Evolutionary conservation across 2,888 invertebrate species (phyloP), one percentile per base, ranked within the genome.

Genomic region (Pterostichus madidus): DNA sequence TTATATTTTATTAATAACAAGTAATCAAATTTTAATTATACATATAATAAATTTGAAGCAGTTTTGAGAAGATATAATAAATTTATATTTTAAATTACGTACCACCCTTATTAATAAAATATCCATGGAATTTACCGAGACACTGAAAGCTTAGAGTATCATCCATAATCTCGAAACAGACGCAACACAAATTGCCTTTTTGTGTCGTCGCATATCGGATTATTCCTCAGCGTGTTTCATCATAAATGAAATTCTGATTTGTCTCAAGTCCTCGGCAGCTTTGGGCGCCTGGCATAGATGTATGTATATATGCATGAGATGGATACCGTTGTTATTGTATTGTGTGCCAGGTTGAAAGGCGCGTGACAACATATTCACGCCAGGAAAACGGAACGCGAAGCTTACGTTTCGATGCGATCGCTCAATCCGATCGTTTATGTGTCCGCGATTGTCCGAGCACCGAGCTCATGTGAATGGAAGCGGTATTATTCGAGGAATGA

Each of bases 161-260:
- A 15, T 53, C 15, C 53, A 10, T 3, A 3, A 15, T 53, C 15
- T n/a, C 13, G 0, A 15, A 15, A 10, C 53, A 39, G 53, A 10
- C 53, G 10, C 10, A 59, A 17, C 59, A 17, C 59, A 59, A 59
- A 59, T 59, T 59, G 59, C 59, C 59, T 59, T 59, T 59, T 59
- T 59, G 59, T 59, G 59, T 59, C 59, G 59, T 3, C 17, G 59
- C 59, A n/a, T 53, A 59, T 59, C 59, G 59, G 59, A 59, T 59
- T 59, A 59, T 59, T 15, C 59, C 17, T 59, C 10, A 10, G 53
- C 53, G 10, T 53, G 53, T 53, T 15, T 32, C 68, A 15, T 39
- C 39, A 68, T 68, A 68, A 68, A 68, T 71, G 71, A 71, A 71
- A 71, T 71, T 71, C 71, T 71, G 71, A 71, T 71, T 71, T 71